Evolutionary conservation across 2,888 invertebrate species (phyloP), one percentile per base, ranked within the genome.

Genomic region (Chalcosyrphus nemorum): DNA sequence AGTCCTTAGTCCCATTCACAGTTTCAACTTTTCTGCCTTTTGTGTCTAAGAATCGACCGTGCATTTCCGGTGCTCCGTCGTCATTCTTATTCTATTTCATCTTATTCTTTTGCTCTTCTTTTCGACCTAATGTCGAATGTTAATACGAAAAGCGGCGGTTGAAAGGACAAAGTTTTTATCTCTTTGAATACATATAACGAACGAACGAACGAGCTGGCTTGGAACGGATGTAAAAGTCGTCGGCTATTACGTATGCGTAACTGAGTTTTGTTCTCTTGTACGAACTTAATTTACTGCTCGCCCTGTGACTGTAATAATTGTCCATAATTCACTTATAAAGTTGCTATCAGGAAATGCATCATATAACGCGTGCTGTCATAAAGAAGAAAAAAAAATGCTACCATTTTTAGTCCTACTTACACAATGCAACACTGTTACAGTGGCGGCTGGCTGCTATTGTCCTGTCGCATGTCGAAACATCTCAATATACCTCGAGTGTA

Each of bases 1-100:
- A 4, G 70, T 71, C 24, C 27, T 54, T n/a, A 35, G 35, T 43
- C 35, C 50, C 27, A 71, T 72, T 72, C 77, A 47, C 52, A 61
- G 45, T 76, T 61, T 63, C 59, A 77, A 82, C 80, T 76, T 75
- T 68, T 76, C 15, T 86, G 72, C 76, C 87, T 87, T 87, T 87
- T 87, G 82, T 87, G 71, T 80, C 71, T 82, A 86, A 84, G 86
- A 87, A 87, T 86, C 87, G 87, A 87, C 86, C 87, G 86, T 87
- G 87, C 86, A 87, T 86, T 86, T 87, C 87, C 87, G 86, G 80
- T 61, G 65, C 65, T 84, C n/a, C 70, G 74, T 72, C 35, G 56
- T 47, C 63, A 54, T 68, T 59, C 50, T 52, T 35, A 35, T 70
- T 41, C 9, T 54, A 61, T 43, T 13, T 54, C 35, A 65, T 50